Evolutionary conservation across 2,888 invertebrate species (phyloP).

Genomic region (Andrena bucephala): DNA sequence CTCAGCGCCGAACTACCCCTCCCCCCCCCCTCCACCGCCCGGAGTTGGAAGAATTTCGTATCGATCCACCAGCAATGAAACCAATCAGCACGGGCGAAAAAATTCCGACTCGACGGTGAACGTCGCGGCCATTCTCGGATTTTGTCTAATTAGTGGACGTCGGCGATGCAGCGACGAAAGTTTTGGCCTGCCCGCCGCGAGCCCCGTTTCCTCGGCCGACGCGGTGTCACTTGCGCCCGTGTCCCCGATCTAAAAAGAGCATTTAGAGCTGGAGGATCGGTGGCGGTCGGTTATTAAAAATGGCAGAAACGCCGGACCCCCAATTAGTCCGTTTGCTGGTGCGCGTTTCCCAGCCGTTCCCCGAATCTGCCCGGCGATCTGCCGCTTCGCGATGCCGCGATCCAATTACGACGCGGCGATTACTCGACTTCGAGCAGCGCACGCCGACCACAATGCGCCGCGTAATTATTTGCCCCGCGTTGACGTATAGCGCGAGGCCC

Average conservation of each 20-base stretch:
- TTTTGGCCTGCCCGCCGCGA: not conserved
- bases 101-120: not conserved
- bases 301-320: slow-evolving; percentile 39
- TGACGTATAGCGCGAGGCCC: not conserved
- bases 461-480: slow-evolving; percentile 41
- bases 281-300: slow-evolving; percentile 51
- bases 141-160: slow-evolving; percentile 36
- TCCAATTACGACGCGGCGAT: slow-evolving; percentile 58
- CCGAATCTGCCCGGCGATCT: slow-evolving; percentile 9
- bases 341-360: slow-evolving; percentile 27
- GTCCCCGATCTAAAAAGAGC: slow-evolving; percentile 31
- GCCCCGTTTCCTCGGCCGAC: slow-evolving; percentile 1
- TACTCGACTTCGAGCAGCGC: slow-evolving; percentile 31
- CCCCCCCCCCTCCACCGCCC: not conserved
- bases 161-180: not conserved
- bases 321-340: slow-evolving; percentile 44
- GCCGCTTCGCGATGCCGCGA: slow-evolving; percentile 39
- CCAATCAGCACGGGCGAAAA: slow-evolving; percentile 41
- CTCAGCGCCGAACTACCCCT: slow-evolving; percentile 3
- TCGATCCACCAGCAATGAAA: slow-evolving; percentile 41
- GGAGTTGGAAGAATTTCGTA: slow-evolving; percentile 31
- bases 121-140: not conserved
- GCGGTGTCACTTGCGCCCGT: slow-evolving; percentile 18
- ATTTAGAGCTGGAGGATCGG: not conserved
- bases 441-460: slow-evolving; percentile 39